These are phyloP conservation scores for Chinchilla lanigera DNA, from an alignment of 2,113 vertebrate species.

Conservation along the genomic window DNA sequence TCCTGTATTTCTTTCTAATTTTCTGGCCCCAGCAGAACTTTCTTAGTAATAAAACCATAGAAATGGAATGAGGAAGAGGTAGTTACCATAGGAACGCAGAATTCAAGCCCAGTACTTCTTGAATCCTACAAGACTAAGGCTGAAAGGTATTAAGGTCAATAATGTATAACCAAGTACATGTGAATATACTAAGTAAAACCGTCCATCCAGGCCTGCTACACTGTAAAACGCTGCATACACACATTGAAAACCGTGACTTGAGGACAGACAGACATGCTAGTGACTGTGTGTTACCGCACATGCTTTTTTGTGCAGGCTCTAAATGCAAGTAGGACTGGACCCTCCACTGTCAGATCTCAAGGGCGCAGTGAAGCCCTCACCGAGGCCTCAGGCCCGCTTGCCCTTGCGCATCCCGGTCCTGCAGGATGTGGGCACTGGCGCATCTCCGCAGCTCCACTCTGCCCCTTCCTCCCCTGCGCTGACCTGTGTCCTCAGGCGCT, in stretches of 20 bases:
- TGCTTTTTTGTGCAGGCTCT: too few relatives aligned
- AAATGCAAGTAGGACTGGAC: too few relatives aligned
- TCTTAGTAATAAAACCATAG: neutral
- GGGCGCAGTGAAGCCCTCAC: neutral
- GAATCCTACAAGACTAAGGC: neutral
- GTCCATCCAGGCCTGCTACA: neutral
- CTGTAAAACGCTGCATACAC: neutral
- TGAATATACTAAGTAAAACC: neutral
- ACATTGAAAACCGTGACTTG: slow-evolving; percentile 5
- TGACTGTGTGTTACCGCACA: neutral
- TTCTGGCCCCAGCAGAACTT: slow-evolving; percentile 22
- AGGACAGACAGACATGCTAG: neutral
- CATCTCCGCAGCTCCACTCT: too few relatives aligned
- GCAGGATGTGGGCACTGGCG: neutral
- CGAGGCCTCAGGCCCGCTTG: too few relatives aligned
- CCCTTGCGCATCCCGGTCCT: too few relatives aligned
- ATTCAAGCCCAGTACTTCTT: neutral
- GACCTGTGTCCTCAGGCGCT: neutral
- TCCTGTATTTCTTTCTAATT: slow-evolving; percentile 26
- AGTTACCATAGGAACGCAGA: neutral
- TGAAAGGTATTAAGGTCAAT: slow-evolving; percentile 19
- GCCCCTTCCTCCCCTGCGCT: neutral
- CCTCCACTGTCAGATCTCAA: too few relatives aligned
- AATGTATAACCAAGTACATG: neutral
- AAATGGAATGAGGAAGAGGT: neutral